Base-by-base conservation (phyloP, 2,888 invertebrate species). In the Agrochola litura region DNA sequence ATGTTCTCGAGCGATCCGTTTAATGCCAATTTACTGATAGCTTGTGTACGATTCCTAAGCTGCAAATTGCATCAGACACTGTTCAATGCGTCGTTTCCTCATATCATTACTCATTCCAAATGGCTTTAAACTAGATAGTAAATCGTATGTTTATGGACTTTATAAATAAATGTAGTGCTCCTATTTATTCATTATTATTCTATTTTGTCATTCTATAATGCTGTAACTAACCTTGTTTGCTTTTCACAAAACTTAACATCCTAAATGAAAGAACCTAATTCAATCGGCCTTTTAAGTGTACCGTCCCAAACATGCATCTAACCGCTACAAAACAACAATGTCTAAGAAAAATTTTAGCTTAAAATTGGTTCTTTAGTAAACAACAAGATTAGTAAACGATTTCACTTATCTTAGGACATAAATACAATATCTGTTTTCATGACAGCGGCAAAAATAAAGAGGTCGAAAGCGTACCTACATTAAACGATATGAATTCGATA, bases 401-500 rank as follows among this genome's bases (percentile, higher is more conserved):
- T 74, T 72, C 19, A 73, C 22, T 81, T 86, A 85, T 76, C 86
- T 83, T 41, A 58, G n/a, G 37, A 68, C 67, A 76, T 43, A 81
- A 80, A 74, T 22, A 61, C 61, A 49, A 54, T 81, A 67, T 84
- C 61, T 49, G 56, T 74, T 65, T 83, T 71, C 37, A 72, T 72
- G 76, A 74, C 66, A 74, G 73, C 72, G 76, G 76, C 72, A 72
- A 76, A 66, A 81, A 73, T 76, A 82, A 81, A 85, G 58, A 77
- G 78, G 63, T 73, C 66, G 61, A 86, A 76, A 67, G 63, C 81
- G 69, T 81, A 76, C 52, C n/a, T 73, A 75, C 74, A 84, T 76
- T 76, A 76, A 81, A 68, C 46, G 86, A 85, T 84, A 85, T 76
- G 84, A 84, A 65, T 76, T 72, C 54, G 81, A 88, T 86, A 86